These are phyloP conservation scores for Bucorvus abyssinicus DNA, from an alignment of 2,797 vertebrate species.

Conservation along the genomic window DNA sequence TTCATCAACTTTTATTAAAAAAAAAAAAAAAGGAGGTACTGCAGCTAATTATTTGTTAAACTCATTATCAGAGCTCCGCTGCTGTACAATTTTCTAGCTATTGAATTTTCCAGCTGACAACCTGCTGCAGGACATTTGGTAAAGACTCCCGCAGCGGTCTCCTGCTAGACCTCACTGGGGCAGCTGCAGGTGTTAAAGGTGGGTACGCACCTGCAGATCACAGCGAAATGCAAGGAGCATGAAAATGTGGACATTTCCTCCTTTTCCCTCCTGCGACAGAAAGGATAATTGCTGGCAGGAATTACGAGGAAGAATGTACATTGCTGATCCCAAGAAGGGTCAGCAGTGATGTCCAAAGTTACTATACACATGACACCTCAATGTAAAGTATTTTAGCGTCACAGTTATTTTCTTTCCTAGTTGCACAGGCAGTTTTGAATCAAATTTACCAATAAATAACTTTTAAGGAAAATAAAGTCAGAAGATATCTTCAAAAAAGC, in stretches of 20 bases:
- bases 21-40: neutral
- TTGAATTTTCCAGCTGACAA: neutral
- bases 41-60: constrained; percentile 37
- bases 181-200: neutral
- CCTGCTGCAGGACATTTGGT: neutral
- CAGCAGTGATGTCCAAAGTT: neutral
- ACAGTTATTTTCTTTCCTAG: neutral
- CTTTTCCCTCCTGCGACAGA: neutral
- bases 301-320: neutral
- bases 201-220: fast-evolving
- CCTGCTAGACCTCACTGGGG: neutral
- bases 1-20: constrained; percentile 15
- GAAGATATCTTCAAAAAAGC: neutral
- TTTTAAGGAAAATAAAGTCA: neutral
- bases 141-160: neutral
- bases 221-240: neutral
- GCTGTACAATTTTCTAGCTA: neutral
- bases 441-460: neutral
- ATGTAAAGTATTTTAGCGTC: neutral
- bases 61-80: neutral
- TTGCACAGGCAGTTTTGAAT: neutral
- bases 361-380: too few species aligned
- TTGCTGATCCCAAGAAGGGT: neutral
- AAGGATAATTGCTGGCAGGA: neutral
- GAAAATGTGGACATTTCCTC: fast-evolving